Percentiles rank a stretch among this genome's conserved stretches.
Conservation (phyloP, 2,888 invertebrate genomes). For the Andrena bicolor region DNA sequence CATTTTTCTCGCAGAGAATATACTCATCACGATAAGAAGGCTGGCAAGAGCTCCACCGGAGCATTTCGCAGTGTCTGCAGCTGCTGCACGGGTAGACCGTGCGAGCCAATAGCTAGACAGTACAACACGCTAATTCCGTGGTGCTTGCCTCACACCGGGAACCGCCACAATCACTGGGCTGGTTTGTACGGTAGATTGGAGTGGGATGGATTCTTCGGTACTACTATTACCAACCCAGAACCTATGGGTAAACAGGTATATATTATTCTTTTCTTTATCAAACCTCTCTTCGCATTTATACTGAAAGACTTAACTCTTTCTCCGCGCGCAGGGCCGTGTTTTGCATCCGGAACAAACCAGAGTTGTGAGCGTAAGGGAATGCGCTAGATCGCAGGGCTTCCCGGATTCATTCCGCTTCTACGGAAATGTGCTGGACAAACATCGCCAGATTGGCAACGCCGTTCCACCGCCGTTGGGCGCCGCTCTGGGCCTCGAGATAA, state of each 20-base stretch:
- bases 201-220: slow-evolving; percentile 95
- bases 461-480: slow-evolving; percentile 94
- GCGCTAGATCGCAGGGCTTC: slow-evolving; percentile 95
- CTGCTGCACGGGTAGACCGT: slow-evolving; percentile 89
- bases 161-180: slow-evolving; percentile 95
- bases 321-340: slow-evolving; percentile 88
- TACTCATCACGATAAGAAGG: slow-evolving; percentile 86
- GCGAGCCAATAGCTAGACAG: slow-evolving; percentile 91
- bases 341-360: slow-evolving; percentile 92
- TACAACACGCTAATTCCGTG: slow-evolving; percentile 94
- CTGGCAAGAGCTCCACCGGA: slow-evolving; percentile 85
- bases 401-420: slow-evolving; percentile 91
- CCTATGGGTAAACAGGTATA: slow-evolving; percentile 94
- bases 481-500: slow-evolving; percentile 91
- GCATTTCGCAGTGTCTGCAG: slow-evolving; percentile 90
- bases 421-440: slow-evolving; percentile 91
- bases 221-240: slow-evolving; percentile 94
- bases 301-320: not conserved
- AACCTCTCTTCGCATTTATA: not conserved
- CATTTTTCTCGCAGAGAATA: slow-evolving; percentile 84
- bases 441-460: slow-evolving; percentile 95
- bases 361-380: slow-evolving; percentile 94
- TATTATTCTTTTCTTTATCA: not conserved
- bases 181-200: slow-evolving; percentile 93
- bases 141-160: slow-evolving; percentile 95